These are phyloP conservation scores for Pteropus alecto DNA, from an alignment of 2,113 vertebrate genomes.

Conservation along the genomic window DNA sequence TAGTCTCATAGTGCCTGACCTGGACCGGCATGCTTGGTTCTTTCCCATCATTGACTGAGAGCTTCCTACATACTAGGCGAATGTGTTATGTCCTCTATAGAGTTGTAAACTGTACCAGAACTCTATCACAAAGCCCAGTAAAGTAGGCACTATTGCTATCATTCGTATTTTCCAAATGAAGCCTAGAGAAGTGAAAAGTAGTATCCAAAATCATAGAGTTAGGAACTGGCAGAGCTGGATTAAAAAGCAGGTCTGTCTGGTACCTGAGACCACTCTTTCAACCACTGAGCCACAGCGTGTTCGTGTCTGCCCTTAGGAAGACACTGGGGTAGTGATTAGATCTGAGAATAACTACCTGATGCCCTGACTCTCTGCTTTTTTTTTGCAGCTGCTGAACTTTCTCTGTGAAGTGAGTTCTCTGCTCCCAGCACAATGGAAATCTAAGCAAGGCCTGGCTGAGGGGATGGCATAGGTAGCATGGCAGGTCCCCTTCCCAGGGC, in stretches of 20 bases:
- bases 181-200: background rate
- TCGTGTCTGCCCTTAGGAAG: background rate
- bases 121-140: background rate
- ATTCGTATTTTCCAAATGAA: background rate
- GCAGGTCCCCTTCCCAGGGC: no score
- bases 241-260: background rate
- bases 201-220: background rate
- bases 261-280: background rate
- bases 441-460: background rate
- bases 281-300: background rate
- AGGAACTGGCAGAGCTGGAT: background rate
- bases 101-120: background rate
- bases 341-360: background rate
- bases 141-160: background rate
- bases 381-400: background rate
- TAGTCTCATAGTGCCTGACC: background rate
- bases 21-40: background rate
- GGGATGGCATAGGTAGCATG: rapidly evolving
- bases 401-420: background rate
- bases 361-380: background rate
- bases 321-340: background rate
- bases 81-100: background rate
- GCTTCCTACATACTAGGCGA: background rate
- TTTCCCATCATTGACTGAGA: background rate
- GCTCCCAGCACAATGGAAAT: background rate